These are phyloP conservation scores for Melinaea marsaeus DNA, from an alignment of 2,888 invertebrate genomes.

Conservation along the genomic window DNA sequence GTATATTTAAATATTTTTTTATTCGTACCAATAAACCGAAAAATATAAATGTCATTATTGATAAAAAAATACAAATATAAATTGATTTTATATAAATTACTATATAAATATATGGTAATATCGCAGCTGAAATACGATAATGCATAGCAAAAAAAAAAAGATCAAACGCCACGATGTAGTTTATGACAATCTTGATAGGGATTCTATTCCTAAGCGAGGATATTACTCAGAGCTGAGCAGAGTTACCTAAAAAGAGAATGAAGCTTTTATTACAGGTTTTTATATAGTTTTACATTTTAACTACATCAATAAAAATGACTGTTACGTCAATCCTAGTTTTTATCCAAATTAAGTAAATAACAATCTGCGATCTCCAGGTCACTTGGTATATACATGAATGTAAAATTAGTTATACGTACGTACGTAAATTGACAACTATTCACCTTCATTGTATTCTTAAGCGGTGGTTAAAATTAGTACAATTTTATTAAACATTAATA, in stretches of 20 bases:
- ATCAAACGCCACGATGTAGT: too few species aligned
- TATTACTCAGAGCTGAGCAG: slow-evolving; percentile 61
- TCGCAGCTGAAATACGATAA: slow-evolving; percentile 27
- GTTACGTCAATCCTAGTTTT: too few species aligned
- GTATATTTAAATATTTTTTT: too few species aligned
- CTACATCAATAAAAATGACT: too few species aligned
- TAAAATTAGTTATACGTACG: not conserved
- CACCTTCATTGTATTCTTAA: not conserved
- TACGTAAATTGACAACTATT: not conserved
- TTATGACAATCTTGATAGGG: slow-evolving; percentile 54
- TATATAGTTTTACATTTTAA: too few species aligned
- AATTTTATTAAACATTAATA: not conserved
- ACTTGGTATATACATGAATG: not conserved
- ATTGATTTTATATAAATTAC: not conserved
- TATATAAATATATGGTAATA: not conserved
- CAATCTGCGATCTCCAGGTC: too few species aligned
- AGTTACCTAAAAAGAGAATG: too few species aligned
- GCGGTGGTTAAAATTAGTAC: not conserved
- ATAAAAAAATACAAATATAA: slow-evolving; percentile 4
- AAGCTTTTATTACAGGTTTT: too few species aligned
- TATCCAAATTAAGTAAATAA: too few species aligned
- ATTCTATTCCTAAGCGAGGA: slow-evolving; percentile 68
- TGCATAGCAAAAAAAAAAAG: slow-evolving; percentile 64
- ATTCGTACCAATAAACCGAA: not conserved
- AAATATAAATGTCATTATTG: not conserved